These are phyloP conservation scores for Enteromius fasciolatus DNA, from an alignment of 2,797 vertebrate species.

Conservation along the genomic window DNA sequence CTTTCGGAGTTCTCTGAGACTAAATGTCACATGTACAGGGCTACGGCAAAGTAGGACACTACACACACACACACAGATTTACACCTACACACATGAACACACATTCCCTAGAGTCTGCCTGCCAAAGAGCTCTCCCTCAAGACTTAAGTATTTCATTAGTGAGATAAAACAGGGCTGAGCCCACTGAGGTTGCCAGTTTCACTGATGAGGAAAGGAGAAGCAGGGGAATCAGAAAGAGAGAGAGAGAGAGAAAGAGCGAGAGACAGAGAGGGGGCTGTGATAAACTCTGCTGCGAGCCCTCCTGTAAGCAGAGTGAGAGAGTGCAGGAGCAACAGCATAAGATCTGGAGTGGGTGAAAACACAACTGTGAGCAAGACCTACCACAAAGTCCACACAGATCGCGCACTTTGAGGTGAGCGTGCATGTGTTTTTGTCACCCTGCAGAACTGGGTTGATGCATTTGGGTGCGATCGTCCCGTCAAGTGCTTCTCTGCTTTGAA, in stretches of 20 bases:
- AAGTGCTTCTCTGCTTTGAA: conserved; percentile 57
- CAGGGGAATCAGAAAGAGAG: conserved; percentile 57
- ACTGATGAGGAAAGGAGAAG: conserved; percentile 67
- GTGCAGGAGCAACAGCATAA: conserved; percentile 53
- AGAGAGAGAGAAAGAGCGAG: conserved; percentile 36
- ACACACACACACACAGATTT: conserved; percentile 31
- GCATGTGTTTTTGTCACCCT: conserved; percentile 58
- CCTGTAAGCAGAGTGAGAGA: conserved; percentile 74
- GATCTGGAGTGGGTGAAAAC: conserved; percentile 57
- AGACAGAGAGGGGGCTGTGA: conserved; percentile 66
- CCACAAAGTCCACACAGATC: conserved; percentile 59
- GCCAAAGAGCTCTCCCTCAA: conserved; percentile 74
- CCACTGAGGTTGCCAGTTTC: conserved; percentile 70
- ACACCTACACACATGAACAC: conserved; percentile 56
- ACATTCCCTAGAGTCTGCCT: conserved; percentile 60
- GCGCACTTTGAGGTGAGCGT: conserved; percentile 52
- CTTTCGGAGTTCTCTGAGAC: conserved; percentile 54
- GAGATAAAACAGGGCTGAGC: conserved; percentile 80
- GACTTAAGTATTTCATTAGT: conserved; percentile 79
- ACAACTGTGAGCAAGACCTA: conserved; percentile 66
- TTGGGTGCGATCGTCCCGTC: conserved; percentile 50
- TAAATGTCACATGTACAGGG: conserved; percentile 53
- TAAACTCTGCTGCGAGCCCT: conserved; percentile 76
- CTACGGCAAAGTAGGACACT: conserved; percentile 55
- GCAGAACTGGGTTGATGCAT: conserved; percentile 54